Conservation (phyloP, 2,113 vertebrate species). For the Microcebus tavaratra region DNA sequence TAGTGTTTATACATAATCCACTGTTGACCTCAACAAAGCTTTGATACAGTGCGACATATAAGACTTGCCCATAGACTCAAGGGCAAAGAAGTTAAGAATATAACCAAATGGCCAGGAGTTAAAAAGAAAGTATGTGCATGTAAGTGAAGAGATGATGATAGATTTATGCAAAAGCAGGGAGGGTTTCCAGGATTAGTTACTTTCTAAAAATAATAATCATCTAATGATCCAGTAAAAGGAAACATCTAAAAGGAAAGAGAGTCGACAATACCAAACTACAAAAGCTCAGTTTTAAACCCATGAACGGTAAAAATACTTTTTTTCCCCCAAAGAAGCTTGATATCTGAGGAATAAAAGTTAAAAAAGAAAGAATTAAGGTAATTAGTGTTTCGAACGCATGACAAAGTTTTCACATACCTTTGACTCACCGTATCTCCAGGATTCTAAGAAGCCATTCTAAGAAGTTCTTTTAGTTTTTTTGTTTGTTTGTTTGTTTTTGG, state of each 20-base stretch:
- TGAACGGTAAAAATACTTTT: not conserved
- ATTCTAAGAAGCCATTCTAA: not conserved
- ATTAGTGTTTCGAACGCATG: not conserved
- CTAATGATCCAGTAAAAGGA: not conserved
- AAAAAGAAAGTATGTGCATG: not conserved
- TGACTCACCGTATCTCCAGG: not conserved
- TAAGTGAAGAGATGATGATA: not conserved
- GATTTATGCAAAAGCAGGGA: not conserved
- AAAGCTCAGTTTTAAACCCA: not conserved
- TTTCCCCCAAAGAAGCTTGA: not conserved
- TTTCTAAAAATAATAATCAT: not conserved
- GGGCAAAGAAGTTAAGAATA: constrained; percentile 17
- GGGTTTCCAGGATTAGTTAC: not conserved
- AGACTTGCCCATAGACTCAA: not conserved
- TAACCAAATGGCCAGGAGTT: not conserved
- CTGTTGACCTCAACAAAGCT: not conserved
- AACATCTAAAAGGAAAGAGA: not conserved
- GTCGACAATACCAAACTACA: not conserved
- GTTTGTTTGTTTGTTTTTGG: no score
- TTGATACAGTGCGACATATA: not conserved
- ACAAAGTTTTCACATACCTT: not conserved
- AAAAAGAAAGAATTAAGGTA: not conserved
- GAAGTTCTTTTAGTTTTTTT: not conserved
- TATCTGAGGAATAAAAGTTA: not conserved
- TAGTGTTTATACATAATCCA: not conserved